Conservation (phyloP, 2,888 invertebrate genomes). For the Lutraria lutraria region DNA sequence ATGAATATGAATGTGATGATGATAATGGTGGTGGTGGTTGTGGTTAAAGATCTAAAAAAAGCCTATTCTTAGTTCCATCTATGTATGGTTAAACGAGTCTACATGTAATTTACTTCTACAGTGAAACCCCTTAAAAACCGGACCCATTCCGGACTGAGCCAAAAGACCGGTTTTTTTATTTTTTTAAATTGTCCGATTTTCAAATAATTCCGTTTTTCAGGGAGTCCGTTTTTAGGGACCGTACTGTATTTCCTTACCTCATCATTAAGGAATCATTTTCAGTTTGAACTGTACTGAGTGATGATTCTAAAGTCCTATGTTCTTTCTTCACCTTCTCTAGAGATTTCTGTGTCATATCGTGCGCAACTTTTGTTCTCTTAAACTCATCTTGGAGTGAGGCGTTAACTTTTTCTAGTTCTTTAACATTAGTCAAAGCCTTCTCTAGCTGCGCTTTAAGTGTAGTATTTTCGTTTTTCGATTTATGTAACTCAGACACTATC, state of each 20-base stretch:
- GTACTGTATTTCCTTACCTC: slow-evolving; percentile 75
- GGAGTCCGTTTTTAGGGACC: no score
- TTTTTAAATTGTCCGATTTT: no score
- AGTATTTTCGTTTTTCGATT: slow-evolving; percentile 78
- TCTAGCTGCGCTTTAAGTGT: slow-evolving; percentile 73
- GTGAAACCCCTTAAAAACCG: no score
- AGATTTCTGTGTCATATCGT: slow-evolving; percentile 79
- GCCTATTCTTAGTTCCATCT: no score
- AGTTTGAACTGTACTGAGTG: slow-evolving; percentile 72
- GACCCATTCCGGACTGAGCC: no score
- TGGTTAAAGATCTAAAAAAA: neutral
- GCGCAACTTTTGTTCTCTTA: slow-evolving; percentile 77
- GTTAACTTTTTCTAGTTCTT: slow-evolving; percentile 78
- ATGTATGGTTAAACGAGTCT: no score
- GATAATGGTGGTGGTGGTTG: neutral
- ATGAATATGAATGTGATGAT: neutral
- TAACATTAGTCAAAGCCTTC: slow-evolving; percentile 76
- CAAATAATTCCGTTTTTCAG: no score
- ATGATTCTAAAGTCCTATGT: slow-evolving; percentile 76
- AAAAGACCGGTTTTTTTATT: no score
- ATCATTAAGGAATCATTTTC: slow-evolving; percentile 80
- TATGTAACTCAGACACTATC: slow-evolving; percentile 78
- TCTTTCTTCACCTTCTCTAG: slow-evolving; percentile 81
- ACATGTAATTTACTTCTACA: no score
- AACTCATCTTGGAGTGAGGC: slow-evolving; percentile 79